Evolutionary conservation across 92 coral and sea anemone genomes (phyloP).

Genomic region (Virgularia gustaviana): DNA sequence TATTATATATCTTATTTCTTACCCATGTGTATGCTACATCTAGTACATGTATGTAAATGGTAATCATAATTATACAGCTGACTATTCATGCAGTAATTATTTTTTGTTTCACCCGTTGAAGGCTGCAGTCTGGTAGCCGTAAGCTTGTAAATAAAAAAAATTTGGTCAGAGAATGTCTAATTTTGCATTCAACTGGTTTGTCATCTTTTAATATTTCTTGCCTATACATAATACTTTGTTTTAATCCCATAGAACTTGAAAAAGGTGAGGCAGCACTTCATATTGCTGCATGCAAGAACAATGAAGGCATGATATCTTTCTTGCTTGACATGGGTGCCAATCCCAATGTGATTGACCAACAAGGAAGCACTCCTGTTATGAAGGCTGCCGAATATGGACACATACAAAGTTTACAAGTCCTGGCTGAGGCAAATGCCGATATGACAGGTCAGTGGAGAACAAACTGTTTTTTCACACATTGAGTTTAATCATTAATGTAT

Average conservation of each 20-base stretch:
- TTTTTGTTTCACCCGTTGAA: too few species aligned
- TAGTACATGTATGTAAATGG: too few species aligned
- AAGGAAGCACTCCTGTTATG: constrained; percentile 90
- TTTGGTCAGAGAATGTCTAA: too few species aligned
- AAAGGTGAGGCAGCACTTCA: constrained; percentile 96
- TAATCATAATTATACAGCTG: too few species aligned
- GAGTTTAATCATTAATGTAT: background rate
- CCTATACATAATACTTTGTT: background rate
- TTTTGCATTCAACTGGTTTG: too few species aligned
- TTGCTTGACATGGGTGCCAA: constrained; percentile 85
- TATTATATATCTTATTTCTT: too few species aligned
- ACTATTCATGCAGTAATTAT: too few species aligned
- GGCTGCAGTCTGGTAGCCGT: too few species aligned
- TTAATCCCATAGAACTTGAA: constrained; percentile 89
- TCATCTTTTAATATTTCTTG: too few species aligned
- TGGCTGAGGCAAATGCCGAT: constrained; percentile 75
- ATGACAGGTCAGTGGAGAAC: constrained; percentile 94
- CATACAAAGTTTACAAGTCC: constrained; percentile 68
- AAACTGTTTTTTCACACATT: background rate
- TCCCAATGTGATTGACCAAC: constrained; percentile 85
- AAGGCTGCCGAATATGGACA: constrained; percentile 96
- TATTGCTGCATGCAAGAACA: constrained; percentile 92
- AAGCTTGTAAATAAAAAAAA: too few species aligned
- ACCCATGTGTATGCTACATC: too few species aligned
- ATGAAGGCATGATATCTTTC: constrained; percentile 78